Evolutionary conservation across 2,888 invertebrate genomes (phyloP).

Genomic region (Agrochola litura): DNA sequence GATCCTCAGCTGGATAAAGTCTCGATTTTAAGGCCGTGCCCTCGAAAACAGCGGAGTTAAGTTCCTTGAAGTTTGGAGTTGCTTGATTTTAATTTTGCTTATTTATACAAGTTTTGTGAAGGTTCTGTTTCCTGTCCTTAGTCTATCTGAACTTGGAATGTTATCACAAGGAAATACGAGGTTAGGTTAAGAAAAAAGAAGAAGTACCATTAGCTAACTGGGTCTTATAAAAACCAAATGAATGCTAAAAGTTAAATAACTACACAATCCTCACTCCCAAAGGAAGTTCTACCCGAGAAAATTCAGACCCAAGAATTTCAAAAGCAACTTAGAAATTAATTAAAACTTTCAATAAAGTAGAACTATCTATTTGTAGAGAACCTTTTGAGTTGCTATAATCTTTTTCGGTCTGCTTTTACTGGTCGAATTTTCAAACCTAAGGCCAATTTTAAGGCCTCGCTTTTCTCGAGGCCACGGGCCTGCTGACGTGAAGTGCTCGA

Average conservation of each 20-base stretch:
- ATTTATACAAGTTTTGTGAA: conserved; percentile 30
- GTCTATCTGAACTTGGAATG: not conserved
- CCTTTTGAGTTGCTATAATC: not conserved
- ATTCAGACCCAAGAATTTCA: not conserved
- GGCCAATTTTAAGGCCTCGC: conserved; percentile 49
- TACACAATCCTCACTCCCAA: not conserved
- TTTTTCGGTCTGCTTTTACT: not conserved
- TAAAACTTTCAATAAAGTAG: not conserved
- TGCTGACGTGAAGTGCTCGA: conserved; percentile 79
- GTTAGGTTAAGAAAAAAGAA: not conserved
- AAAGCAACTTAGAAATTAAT: not conserved
- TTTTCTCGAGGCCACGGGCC: conserved; percentile 59
- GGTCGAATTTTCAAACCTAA: not conserved
- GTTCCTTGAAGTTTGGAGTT: conserved; percentile 62
- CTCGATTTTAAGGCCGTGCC: conserved; percentile 71
- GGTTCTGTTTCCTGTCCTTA: conserved; percentile 14
- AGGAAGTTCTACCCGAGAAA: not conserved
- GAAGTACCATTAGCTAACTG: not conserved
- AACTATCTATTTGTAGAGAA: not conserved
- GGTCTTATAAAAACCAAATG: not conserved
- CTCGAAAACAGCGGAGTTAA: conserved; percentile 68
- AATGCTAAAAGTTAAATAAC: not conserved
- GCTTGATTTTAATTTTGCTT: conserved; percentile 57
- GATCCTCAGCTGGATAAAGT: conserved; percentile 69
- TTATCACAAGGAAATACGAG: not conserved